These are phyloP conservation scores for Labia minor DNA, from an alignment of 2,888 invertebrate species.

Conservation along the genomic window DNA sequence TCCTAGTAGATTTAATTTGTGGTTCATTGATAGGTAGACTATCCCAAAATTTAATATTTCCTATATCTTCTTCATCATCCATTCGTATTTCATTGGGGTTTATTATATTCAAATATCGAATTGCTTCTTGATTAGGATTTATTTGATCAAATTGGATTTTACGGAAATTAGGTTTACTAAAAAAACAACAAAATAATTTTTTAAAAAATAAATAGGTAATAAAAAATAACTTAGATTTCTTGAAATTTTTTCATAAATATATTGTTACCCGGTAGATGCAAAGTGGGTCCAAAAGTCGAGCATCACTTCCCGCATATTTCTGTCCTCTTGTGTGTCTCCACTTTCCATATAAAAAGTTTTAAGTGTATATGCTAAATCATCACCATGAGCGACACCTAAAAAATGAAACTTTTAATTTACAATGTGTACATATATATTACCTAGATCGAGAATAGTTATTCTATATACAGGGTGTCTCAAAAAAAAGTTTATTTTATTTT, in stretches of 20 bases:
- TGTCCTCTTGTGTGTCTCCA: constrained; percentile 38
- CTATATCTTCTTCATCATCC: constrained; percentile 41
- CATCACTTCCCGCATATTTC: constrained; percentile 42
- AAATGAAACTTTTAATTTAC: too few relatives aligned
- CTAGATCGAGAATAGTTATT: too few relatives aligned
- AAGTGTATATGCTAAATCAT: constrained; percentile 28
- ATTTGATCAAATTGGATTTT: constrained; percentile 41
- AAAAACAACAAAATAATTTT: too few relatives aligned
- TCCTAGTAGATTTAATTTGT: not conserved
- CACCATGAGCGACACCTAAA: constrained; percentile 33
- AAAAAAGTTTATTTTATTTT: too few relatives aligned
- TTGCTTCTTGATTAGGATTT: constrained; percentile 36
- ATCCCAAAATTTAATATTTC: constrained; percentile 50
- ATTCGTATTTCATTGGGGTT: constrained; percentile 40
- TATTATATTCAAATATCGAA: constrained; percentile 44
- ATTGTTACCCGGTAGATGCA: constrained; percentile 48
- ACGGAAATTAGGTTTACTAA: constrained; percentile 33
- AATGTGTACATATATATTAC: too few relatives aligned
- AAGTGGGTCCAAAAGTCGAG: constrained; percentile 46
- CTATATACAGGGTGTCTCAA: too few relatives aligned
- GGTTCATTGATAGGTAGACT: constrained; percentile 45
- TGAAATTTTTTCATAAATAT: too few relatives aligned
- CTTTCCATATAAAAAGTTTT: constrained; percentile 31
- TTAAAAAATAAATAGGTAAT: too few relatives aligned
- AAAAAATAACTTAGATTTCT: too few relatives aligned